phyloP scores from a whole-genome alignment of 2,113 vertebrate species.

The Corydoras sp. region DNA sequence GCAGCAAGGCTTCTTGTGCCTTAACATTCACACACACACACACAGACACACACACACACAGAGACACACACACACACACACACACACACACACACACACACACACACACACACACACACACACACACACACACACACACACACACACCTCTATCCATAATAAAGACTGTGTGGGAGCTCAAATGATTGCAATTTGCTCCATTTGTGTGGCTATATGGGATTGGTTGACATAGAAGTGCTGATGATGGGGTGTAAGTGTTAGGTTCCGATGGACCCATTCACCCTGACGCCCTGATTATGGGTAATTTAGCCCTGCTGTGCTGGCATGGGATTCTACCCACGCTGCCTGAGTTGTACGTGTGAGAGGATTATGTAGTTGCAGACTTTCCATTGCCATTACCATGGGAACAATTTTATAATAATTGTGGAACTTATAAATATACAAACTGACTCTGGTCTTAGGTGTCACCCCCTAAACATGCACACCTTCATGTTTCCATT shows the following conservation, averaged over 20 bases:
- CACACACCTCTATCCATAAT: constrained; percentile 19
- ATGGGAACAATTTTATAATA: constrained; percentile 28
- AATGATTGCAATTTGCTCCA: constrained; percentile 45
- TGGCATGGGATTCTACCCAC: constrained; percentile 44
- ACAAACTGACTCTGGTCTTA: constrained; percentile 27
- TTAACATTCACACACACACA: constrained; percentile 31
- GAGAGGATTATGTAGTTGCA: constrained; percentile 23
- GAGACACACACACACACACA: too few species aligned
- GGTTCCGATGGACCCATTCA: constrained; percentile 48
- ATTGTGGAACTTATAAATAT: constrained; percentile 35
- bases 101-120: constrained; percentile 18
- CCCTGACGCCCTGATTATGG: constrained; percentile 48
- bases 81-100: too few species aligned
- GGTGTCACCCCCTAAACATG: constrained; percentile 16
- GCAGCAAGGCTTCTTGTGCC: constrained; percentile 16
- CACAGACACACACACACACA: constrained; percentile 29
- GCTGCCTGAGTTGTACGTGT: constrained; percentile 28
- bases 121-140: constrained; percentile 22
- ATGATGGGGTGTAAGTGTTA: constrained; percentile 47
- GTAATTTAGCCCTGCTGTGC: constrained; percentile 47
- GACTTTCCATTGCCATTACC: constrained; percentile 28
- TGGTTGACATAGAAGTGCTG: constrained; percentile 45
- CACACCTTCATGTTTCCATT: constrained; percentile 23
- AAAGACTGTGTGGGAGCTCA: constrained; percentile 43
- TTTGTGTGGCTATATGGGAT: constrained; percentile 42